phyloP scores from a whole-genome alignment of 2,797 vertebrate species.

The Ispidina lecontei region DNA sequence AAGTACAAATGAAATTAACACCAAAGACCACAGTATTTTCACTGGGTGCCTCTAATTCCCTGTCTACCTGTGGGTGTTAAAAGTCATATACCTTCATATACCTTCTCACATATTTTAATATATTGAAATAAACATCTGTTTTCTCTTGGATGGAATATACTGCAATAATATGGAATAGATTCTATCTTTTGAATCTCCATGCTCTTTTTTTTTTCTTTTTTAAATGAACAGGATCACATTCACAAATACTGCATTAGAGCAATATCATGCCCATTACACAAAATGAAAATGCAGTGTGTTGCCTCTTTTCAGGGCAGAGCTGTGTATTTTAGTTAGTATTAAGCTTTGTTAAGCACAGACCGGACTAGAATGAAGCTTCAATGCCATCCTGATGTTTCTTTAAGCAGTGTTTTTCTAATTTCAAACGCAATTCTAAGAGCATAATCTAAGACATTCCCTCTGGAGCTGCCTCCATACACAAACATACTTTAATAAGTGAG shows the following conservation, averaged over 20 bases:
- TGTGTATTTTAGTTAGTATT: not conserved
- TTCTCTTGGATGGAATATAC: not conserved
- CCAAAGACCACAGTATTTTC: slow-evolving; percentile 18
- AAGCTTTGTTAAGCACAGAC: not conserved
- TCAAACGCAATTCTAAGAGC: slow-evolving; percentile 52
- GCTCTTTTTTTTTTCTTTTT: not conserved
- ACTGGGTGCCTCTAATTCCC: not conserved
- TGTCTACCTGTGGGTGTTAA: not conserved
- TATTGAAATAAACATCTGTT: not conserved
- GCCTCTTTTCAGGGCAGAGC: not conserved
- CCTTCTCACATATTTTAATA: not conserved
- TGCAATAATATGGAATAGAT: not conserved
- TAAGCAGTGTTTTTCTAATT: slow-evolving; percentile 64
- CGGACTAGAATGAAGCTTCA: not conserved
- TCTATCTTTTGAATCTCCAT: not conserved
- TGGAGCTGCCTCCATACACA: slow-evolving; percentile 70
- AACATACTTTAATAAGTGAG: slow-evolving; percentile 76
- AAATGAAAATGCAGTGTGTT: not conserved
- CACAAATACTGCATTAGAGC: not conserved
- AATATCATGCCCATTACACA: not conserved
- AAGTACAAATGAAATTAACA: slow-evolving; percentile 39
- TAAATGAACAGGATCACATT: not conserved
- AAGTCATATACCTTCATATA: slow-evolving; percentile 29
- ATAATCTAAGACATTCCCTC: slow-evolving; percentile 71
- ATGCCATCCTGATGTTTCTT: slow-evolving; percentile 45